These are phyloP conservation scores for Oscheius sp. DNA, from an alignment of 2,888 invertebrate species.

Conservation along the genomic window DNA sequence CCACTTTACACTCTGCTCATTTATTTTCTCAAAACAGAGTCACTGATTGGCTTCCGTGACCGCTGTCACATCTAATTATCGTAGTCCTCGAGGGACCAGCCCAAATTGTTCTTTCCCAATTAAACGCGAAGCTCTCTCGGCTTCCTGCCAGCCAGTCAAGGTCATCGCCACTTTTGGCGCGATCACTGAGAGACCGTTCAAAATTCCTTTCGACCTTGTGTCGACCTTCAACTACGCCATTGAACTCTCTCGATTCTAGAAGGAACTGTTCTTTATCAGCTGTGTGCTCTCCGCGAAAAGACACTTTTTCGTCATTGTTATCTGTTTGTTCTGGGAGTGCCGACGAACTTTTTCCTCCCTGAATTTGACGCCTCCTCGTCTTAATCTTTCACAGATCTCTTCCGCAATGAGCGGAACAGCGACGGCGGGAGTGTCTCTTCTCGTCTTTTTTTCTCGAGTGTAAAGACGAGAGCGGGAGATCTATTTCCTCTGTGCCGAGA, in stretches of 20 bases:
- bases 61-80: constrained; percentile 22
- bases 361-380: background rate
- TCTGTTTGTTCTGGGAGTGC: too few species aligned
- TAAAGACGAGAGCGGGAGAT: background rate
- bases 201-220: background rate
- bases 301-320: too few species aligned
- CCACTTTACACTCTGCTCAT: background rate
- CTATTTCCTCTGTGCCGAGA: background rate
- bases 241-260: background rate
- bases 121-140: constrained; percentile 6
- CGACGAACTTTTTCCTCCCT: constrained; percentile 1
- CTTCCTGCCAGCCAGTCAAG: constrained; percentile 10
- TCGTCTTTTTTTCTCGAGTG: background rate
- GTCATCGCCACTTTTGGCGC: constrained; percentile 22
- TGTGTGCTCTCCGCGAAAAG: too few species aligned
- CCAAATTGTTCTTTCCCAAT: constrained; percentile 1
- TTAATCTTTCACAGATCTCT: background rate
- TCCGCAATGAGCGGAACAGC: background rate
- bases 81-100: background rate
- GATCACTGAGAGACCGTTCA: background rate
- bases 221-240: background rate
- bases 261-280: background rate
- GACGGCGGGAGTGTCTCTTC: background rate
- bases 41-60: constrained; percentile 1
- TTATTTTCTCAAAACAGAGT: constrained; percentile 12